These are phyloP conservation scores for Orussus abietinus DNA, from an alignment of 1,140 invertebrate genomes.

Conservation along the genomic window DNA sequence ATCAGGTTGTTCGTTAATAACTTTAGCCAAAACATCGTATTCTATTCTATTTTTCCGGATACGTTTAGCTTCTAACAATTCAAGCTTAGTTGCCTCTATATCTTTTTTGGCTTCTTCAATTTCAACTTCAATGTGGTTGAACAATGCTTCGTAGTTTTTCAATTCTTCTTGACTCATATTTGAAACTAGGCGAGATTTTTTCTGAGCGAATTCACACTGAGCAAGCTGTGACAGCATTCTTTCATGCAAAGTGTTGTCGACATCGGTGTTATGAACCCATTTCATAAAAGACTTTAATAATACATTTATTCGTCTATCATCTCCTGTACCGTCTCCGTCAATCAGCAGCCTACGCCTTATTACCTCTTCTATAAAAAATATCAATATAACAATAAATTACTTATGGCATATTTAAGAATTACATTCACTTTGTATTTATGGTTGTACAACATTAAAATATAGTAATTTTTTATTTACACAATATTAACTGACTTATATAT, in stretches of 20 bases:
- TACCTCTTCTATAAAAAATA: slow-evolving; percentile 80
- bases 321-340: slow-evolving; percentile 93
- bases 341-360: slow-evolving; percentile 85
- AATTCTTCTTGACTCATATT: slow-evolving; percentile 82
- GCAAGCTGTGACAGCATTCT: slow-evolving; percentile 76
- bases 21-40: slow-evolving; percentile 87
- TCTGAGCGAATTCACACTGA: slow-evolving; percentile 84
- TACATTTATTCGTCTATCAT: slow-evolving; percentile 84
- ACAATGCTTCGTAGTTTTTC: slow-evolving; percentile 77
- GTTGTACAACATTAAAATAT: no score
- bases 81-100: slow-evolving; percentile 71
- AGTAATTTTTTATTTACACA: no score
- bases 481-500: no score
- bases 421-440: no score
- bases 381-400: no score
- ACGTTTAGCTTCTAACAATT: slow-evolving; percentile 75
- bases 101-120: slow-evolving; percentile 72
- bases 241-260: slow-evolving; percentile 66
- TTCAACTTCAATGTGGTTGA: slow-evolving; percentile 70
- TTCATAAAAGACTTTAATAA: slow-evolving; percentile 85
- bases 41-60: slow-evolving; percentile 86
- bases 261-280: slow-evolving; percentile 75
- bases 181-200: slow-evolving; percentile 75
- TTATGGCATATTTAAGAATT: no score
- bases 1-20: slow-evolving; percentile 87